phyloP scores from a whole-genome alignment of 2,113 vertebrate genomes.

The Hiodon alosoides region DNA sequence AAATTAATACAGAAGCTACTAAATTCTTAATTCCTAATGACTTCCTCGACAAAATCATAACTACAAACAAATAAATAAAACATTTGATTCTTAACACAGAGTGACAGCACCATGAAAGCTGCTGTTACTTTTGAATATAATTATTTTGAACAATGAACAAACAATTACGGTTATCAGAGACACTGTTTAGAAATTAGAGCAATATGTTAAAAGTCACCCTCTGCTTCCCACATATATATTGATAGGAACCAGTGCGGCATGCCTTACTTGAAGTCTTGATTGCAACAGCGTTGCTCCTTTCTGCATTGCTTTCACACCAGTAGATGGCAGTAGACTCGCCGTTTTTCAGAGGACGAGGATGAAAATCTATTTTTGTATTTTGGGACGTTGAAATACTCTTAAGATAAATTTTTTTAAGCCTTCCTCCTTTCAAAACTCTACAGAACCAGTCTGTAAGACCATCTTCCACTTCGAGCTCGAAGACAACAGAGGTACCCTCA shows the following conservation, averaged over 20 bases:
- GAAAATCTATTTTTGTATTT: rapidly evolving
- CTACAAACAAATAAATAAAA: too few relatives aligned
- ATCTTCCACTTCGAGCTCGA: constrained; percentile 18
- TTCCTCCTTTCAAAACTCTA: background rate
- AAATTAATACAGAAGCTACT: too few relatives aligned
- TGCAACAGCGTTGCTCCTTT: constrained; percentile 36
- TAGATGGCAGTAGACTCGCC: constrained; percentile 17
- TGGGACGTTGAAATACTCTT: rapidly evolving
- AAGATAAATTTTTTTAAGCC: rapidly evolving
- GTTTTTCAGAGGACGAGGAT: rapidly evolving
- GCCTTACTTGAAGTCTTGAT: constrained; percentile 38
- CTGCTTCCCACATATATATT: background rate
- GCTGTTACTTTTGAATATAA: too few relatives aligned
- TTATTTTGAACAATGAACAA: too few relatives aligned
- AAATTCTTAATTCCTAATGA: too few relatives aligned
- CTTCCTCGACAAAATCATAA: too few relatives aligned
- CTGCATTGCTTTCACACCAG: background rate
- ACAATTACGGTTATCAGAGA: too few relatives aligned
- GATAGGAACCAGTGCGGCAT: background rate
- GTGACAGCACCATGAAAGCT: too few relatives aligned
- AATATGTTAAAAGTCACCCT: background rate
- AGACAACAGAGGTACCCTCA: background rate
- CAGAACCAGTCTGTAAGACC: constrained; percentile 26
- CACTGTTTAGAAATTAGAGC: too few relatives aligned
- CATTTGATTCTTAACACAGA: too few relatives aligned